Conservation (phyloP, 92 coral and sea anemone genomes). For the Porites lobata region DNA sequence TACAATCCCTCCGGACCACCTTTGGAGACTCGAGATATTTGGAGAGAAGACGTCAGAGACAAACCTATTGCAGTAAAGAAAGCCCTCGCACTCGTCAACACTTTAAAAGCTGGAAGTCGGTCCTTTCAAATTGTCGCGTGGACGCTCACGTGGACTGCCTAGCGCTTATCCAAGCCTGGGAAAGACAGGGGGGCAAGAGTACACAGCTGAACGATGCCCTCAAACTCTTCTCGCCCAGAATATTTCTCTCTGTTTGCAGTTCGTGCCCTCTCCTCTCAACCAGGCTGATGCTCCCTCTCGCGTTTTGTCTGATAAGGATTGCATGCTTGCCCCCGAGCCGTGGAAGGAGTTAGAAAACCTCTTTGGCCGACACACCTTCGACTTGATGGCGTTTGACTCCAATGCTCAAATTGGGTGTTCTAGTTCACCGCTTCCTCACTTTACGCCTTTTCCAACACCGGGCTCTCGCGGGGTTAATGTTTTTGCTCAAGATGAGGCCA, state of each 20-base stretch:
- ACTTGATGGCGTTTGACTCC: slow-evolving; percentile 45
- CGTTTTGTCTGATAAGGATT: slow-evolving; percentile 60
- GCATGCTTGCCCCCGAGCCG: slow-evolving; percentile 24
- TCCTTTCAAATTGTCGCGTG: slow-evolving; percentile 9
- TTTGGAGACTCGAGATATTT: slow-evolving; percentile 46
- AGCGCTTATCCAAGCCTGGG: slow-evolving; percentile 1
- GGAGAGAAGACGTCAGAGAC: slow-evolving; percentile 24
- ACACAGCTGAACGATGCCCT: slow-evolving; percentile 26
- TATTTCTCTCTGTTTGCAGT: slow-evolving; percentile 40
- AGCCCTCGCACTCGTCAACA: too few species aligned
- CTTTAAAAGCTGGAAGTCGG: neutral
- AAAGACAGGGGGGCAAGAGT: slow-evolving; percentile 21
- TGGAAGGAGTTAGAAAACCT: slow-evolving; percentile 34
- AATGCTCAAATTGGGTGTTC: slow-evolving; percentile 23
- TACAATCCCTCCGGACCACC: neutral
- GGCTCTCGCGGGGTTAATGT: neutral
- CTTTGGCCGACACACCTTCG: slow-evolving; percentile 45
- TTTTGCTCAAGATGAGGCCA: slow-evolving; percentile 10
- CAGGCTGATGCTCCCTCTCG: slow-evolving; percentile 49
- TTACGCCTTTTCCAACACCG: slow-evolving; percentile 18
- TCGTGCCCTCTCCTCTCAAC: slow-evolving; percentile 54
- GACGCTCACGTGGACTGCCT: slow-evolving; percentile 27
- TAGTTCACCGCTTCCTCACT: neutral
- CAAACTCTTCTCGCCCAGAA: slow-evolving; percentile 44
- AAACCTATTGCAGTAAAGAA: slow-evolving; percentile 62